Percentiles rank a stretch among this genome's conserved stretches.
phyloP scores from a whole-genome alignment of 2,888 invertebrate genomes.

The Sycophila texana region DNA sequence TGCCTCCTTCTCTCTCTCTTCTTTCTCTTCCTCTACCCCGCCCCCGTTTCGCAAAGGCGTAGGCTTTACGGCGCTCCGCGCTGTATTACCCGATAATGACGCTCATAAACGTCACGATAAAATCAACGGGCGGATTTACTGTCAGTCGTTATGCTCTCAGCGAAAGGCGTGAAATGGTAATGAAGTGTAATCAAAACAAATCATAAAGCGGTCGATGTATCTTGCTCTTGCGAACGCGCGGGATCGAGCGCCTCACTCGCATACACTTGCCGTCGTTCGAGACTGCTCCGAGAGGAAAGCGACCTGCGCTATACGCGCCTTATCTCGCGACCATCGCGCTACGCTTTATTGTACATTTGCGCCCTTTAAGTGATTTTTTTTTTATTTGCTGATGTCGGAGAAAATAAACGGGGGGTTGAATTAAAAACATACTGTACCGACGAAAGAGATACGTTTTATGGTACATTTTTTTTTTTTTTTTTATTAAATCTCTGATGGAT shows the following conservation, averaged over 20 bases:
- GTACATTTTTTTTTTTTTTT: too few relatives aligned
- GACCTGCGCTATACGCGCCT: background rate
- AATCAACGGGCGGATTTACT: conserved; percentile 74
- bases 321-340: background rate
- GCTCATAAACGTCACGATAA: conserved; percentile 75
- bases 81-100: conserved; percentile 74
- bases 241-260: background rate
- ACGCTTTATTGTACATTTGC: background rate
- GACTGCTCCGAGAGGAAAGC: background rate
- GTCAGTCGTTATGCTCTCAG: conserved; percentile 69
- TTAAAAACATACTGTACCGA: background rate
- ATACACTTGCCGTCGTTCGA: background rate
- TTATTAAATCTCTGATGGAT: too few relatives aligned
- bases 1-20: conserved; percentile 9
- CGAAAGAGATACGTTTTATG: too few relatives aligned
- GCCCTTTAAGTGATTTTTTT: background rate
- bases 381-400: background rate
- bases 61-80: conserved; percentile 70
- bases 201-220: conserved; percentile 67
- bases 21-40: conserved; percentile 45
- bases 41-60: conserved; percentile 69
- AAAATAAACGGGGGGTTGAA: background rate
- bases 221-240: conserved; percentile 10
- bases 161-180: conserved; percentile 72
- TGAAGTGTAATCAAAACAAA: conserved; percentile 75